Percentiles rank a stretch among this genome's conserved stretches.
phyloP scores from a whole-genome alignment of 2,113 vertebrate species.

The Hippoglossus stenolepis region DNA sequence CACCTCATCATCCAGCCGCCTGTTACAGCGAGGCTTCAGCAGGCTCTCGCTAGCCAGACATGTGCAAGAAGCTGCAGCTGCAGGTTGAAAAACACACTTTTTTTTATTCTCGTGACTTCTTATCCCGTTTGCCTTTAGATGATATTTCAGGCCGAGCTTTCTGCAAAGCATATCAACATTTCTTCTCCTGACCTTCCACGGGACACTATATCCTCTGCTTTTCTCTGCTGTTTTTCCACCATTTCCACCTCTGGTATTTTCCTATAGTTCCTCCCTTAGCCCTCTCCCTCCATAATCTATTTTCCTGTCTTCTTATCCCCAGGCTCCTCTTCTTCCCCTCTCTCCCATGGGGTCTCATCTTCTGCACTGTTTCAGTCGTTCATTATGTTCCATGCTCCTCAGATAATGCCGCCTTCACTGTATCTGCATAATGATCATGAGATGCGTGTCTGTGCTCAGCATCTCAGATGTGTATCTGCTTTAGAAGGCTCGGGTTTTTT shows the following conservation, averaged over 20 bases:
- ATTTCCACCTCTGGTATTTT: slow-evolving; percentile 67
- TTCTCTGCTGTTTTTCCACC: slow-evolving; percentile 50
- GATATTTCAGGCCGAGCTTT: slow-evolving; percentile 56
- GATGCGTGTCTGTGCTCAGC: slow-evolving; percentile 20
- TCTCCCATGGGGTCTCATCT: slow-evolving; percentile 68
- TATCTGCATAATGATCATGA: slow-evolving; percentile 48
- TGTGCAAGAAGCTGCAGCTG: slow-evolving; percentile 52
- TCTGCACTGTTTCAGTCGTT: slow-evolving; percentile 52
- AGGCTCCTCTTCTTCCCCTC: slow-evolving; percentile 24
- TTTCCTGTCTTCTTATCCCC: slow-evolving; percentile 64
- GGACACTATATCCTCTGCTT: slow-evolving; percentile 55
- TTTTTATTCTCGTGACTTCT: slow-evolving; percentile 14
- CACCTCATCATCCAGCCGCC: slow-evolving; percentile 67
- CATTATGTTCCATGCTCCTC: slow-evolving; percentile 38
- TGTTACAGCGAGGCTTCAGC: slow-evolving; percentile 24
- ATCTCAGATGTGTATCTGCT: neutral
- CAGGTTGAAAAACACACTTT: slow-evolving; percentile 10
- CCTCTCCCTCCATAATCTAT: slow-evolving; percentile 60
- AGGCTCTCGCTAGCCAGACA: slow-evolving; percentile 37
- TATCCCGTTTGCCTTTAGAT: neutral
- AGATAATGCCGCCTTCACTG: slow-evolving; percentile 42
- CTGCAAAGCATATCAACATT: slow-evolving; percentile 67
- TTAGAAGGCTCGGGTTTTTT: neutral
- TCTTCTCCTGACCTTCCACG: slow-evolving; percentile 49
- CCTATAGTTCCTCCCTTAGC: slow-evolving; percentile 42